Evolutionary conservation across 2,888 invertebrate species (phyloP).

Genomic region (Tetragnatha montana): DNA sequence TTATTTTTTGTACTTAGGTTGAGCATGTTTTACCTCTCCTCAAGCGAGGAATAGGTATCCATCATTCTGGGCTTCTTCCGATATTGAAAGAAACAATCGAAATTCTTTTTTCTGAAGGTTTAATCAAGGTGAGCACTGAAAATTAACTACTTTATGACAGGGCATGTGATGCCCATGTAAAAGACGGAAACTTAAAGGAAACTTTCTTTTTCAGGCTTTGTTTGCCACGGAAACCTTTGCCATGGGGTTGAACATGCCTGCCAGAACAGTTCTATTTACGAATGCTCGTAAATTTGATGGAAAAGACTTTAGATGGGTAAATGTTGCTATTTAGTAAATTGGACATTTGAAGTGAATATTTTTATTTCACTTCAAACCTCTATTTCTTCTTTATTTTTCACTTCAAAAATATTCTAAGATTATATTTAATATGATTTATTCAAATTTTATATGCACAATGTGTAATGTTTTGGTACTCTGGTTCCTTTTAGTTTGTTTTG

Average conservation of each 20-base stretch:
- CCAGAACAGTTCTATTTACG: slow-evolving; percentile 98
- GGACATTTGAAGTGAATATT: background rate
- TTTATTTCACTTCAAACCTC: background rate
- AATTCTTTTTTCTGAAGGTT: slow-evolving; percentile 97
- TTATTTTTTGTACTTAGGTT: slow-evolving; percentile 74
- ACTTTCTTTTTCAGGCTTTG: slow-evolving; percentile 80
- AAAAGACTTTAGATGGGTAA: slow-evolving; percentile 92
- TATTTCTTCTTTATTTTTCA: background rate
- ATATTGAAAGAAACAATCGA: slow-evolving; percentile 99
- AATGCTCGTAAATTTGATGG: slow-evolving; percentile 98
- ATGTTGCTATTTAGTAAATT: slow-evolving; percentile 72
- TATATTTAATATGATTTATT: background rate
- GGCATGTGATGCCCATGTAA: background rate
- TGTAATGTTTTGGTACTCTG: too few species aligned
- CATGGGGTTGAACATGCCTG: slow-evolving; percentile 99
- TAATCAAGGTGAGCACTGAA: slow-evolving; percentile 84
- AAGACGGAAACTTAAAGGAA: background rate
- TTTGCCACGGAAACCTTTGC: slow-evolving; percentile 99
- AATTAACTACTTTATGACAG: background rate
- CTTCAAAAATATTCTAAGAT: background rate
- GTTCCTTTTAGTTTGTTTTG: too few species aligned
- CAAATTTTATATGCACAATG: background rate
- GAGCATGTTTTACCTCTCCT: slow-evolving; percentile 94
- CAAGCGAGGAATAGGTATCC: slow-evolving; percentile 97
- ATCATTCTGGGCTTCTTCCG: slow-evolving; percentile 95